These are phyloP conservation scores for Orchestes rusci DNA, from an alignment of 2,888 invertebrate genomes.

Conservation along the genomic window DNA sequence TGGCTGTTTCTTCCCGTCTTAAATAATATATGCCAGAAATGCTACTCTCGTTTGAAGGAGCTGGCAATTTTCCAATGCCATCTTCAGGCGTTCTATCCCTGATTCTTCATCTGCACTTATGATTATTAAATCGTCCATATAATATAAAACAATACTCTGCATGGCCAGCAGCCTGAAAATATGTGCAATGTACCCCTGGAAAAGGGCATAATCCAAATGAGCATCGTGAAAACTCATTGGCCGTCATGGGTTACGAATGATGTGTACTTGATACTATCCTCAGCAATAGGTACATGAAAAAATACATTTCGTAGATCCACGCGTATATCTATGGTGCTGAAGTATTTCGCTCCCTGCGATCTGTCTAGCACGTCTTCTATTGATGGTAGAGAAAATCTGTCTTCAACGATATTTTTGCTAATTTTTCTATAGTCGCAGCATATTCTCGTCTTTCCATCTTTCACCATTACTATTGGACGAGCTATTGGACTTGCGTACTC, in stretches of 20 bases:
- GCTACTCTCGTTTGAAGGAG: constrained; percentile 28
- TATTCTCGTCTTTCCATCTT: too few relatives aligned
- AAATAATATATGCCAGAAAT: too few relatives aligned
- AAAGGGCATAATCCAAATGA: constrained; percentile 43
- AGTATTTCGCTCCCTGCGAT: too few relatives aligned
- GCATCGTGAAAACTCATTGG: constrained; percentile 38
- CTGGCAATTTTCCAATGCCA: constrained; percentile 34
- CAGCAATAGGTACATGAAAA: too few relatives aligned
- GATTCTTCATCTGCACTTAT: constrained; percentile 21
- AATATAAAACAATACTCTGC: constrained; percentile 20
- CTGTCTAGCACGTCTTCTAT: constrained; percentile 33
- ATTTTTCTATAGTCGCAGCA: too few relatives aligned
- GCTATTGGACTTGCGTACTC: constrained; percentile 18
- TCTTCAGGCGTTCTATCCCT: constrained; percentile 29
- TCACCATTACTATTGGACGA: too few relatives aligned
- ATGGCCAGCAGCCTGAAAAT: constrained; percentile 31
- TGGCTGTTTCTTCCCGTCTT: constrained; percentile 29
- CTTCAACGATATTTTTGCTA: constrained; percentile 21
- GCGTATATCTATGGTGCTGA: too few relatives aligned
- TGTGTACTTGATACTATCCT: constrained; percentile 34
- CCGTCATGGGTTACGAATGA: constrained; percentile 38
- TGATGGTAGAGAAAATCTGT: constrained; percentile 35
- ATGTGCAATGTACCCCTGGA: constrained; percentile 33
- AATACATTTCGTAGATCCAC: constrained; percentile 36
- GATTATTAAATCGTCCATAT: constrained; percentile 32